A percentile compares a stretch with the other conserved stretches of the same genome.
Conservation (phyloP, 2,888 invertebrate species). For the Lycocerus yunnanus region DNA sequence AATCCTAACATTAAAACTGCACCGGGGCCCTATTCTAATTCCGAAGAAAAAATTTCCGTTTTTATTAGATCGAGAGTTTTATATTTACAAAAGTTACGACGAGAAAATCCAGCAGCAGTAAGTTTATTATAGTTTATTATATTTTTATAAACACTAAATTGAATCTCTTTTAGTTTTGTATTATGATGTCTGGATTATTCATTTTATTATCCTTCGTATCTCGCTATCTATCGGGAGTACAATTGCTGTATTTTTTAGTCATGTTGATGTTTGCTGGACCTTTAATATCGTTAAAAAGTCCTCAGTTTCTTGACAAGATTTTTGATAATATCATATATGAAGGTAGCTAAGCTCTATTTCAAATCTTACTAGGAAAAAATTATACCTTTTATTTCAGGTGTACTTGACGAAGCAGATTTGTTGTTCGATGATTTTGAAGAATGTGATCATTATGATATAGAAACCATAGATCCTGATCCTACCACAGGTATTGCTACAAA, state of each 20-base stretch:
- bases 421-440: slow-evolving; percentile 31
- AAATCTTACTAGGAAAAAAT: background rate
- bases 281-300: background rate
- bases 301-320: background rate
- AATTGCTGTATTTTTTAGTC: slow-evolving; percentile 44
- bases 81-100: slow-evolving; percentile 45
- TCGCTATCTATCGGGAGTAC: slow-evolving; percentile 48
- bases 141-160: background rate
- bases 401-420: slow-evolving; percentile 52
- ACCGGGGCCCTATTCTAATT: slow-evolving; percentile 36
- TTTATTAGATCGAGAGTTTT: slow-evolving; percentile 34
- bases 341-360: background rate
- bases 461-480: background rate
- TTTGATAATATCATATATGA: background rate
- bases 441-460: background rate
- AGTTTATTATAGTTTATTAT: slow-evolving; percentile 25
- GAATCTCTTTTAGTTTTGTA: slow-evolving; percentile 51
- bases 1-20: slow-evolving; percentile 32
- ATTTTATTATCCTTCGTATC: slow-evolving; percentile 48
- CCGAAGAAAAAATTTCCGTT: slow-evolving; percentile 37
- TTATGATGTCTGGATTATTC: slow-evolving; percentile 47
- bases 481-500: background rate
- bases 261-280: slow-evolving; percentile 41
- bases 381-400: slow-evolving; percentile 38
- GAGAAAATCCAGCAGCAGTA: slow-evolving; percentile 53